Evolutionary conservation across 2,888 invertebrate species (phyloP), one percentile per base, ranked within the genome.

Genomic region (Epirrhoe tristata): DNA sequence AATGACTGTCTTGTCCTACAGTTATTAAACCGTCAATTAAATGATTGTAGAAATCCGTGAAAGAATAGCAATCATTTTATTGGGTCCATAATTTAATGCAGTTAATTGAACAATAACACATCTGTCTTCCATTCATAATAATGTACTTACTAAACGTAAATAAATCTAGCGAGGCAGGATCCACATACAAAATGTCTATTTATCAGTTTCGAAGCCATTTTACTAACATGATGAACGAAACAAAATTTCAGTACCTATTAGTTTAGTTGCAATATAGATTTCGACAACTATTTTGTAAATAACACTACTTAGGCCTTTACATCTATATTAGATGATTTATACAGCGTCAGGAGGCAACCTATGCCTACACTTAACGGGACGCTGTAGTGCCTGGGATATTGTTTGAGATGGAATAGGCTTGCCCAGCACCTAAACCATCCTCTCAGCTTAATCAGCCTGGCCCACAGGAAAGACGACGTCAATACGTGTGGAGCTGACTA

Each of bases 121-220:
- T 58, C 58, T 39, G 66, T 62, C 58, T 62, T 63, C 54, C 58
- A 66, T 62, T 50, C 58, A 62, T 54, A 46, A 43, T 58, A 62
- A 51, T 58, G 16, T 43, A 10, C 12, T 43, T 43, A 43, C 12
- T 43, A 43, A 8, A 52, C 17, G 46, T 60, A 12, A 60, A 17
- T 5, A 46, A 12, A 17, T 43, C 56, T 63, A 58, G 58, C 57
- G 63, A 63, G 63, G 58, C 52, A 32, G 12, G 14, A 48, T 48
- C 16, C 14, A 7, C 16, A 16, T 48, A n/a, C 12, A 12, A 48
- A 48, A n/a, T 14, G 48, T 6, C 48, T 16, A 43, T 43, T 43
- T 43, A 43, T 5, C 39, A 12, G 12, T 12, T 4, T 36, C 36
- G 1, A 43, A 12, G 39, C 12, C 4, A 12, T 14, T 16, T 48